Conservation (phyloP, 2,888 invertebrate species). For the Crematogaster levior region DNA sequence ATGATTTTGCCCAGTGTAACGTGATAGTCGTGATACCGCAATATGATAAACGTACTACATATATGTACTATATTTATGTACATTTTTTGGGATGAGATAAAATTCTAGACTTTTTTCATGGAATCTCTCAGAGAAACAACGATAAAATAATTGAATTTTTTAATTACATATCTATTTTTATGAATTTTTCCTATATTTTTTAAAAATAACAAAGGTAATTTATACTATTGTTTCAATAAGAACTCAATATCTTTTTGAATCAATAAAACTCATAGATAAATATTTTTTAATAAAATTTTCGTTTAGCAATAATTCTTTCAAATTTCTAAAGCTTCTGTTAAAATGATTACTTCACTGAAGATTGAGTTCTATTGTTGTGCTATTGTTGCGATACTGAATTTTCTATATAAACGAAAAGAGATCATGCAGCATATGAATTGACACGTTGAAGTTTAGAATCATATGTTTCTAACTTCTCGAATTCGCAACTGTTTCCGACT, state of each 20-base stretch:
- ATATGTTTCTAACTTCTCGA: constrained; percentile 17
- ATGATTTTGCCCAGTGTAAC: constrained; percentile 19
- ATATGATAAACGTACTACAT: constrained; percentile 13
- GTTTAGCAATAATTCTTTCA: not conserved
- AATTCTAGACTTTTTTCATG: not conserved
- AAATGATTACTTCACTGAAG: not conserved
- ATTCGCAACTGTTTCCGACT: constrained; percentile 31
- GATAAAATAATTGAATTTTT: constrained; percentile 16
- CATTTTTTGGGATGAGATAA: not conserved
- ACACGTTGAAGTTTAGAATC: constrained; percentile 38
- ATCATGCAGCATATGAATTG: constrained; percentile 25
- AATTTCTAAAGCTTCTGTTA: not conserved
- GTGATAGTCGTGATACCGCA: constrained; percentile 3
- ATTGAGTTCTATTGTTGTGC: not conserved
- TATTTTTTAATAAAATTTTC: constrained; percentile 5
- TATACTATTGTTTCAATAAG: not conserved
- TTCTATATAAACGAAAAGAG: not conserved
- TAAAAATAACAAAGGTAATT: not conserved
- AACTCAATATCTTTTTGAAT: not conserved
- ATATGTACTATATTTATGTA: not conserved
- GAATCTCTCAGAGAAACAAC: not conserved
- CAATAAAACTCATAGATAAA: not conserved
- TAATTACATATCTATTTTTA: not conserved
- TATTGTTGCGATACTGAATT: constrained; percentile 10
- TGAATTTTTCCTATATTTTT: not conserved